Conservation (phyloP, 2,113 vertebrate genomes). For the Eulemur macaco region DNA sequence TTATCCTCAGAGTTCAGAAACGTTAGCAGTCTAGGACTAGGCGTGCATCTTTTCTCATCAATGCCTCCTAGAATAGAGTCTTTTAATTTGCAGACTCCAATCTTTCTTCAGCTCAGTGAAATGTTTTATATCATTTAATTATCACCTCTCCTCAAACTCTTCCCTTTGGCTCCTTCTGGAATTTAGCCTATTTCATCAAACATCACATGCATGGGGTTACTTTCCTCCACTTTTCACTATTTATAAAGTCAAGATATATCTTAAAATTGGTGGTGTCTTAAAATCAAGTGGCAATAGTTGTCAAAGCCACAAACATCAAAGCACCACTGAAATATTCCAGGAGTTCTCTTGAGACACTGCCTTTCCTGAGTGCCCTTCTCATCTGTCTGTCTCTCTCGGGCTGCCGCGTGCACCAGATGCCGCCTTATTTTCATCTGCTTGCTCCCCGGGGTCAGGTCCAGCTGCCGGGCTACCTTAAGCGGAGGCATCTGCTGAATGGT, state of each 20-base stretch:
- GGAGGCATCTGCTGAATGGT: neutral
- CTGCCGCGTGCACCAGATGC: neutral
- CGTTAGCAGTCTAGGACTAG: neutral
- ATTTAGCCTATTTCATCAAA: constrained; percentile 31
- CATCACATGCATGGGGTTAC: neutral
- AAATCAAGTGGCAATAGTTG: neutral
- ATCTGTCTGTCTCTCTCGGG: neutral
- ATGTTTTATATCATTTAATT: neutral
- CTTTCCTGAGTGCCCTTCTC: neutral
- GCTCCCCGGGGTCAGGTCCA: neutral
- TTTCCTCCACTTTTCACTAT: neutral
- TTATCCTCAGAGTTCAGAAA: neutral
- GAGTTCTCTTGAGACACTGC: neutral
- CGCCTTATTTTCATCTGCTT: neutral
- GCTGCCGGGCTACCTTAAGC: neutral
- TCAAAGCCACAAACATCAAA: neutral
- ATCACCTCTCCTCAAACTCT: neutral
- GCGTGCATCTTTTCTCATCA: neutral
- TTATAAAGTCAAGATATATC: neutral
- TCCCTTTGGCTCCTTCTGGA: constrained; percentile 6
- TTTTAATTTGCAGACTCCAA: neutral
- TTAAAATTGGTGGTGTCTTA: neutral
- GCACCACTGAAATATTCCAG: neutral
- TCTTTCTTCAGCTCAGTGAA: neutral
- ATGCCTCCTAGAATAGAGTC: neutral